These are phyloP conservation scores for Drosophila sordidula DNA, from an alignment of 2,888 invertebrate genomes.

Conservation along the genomic window DNA sequence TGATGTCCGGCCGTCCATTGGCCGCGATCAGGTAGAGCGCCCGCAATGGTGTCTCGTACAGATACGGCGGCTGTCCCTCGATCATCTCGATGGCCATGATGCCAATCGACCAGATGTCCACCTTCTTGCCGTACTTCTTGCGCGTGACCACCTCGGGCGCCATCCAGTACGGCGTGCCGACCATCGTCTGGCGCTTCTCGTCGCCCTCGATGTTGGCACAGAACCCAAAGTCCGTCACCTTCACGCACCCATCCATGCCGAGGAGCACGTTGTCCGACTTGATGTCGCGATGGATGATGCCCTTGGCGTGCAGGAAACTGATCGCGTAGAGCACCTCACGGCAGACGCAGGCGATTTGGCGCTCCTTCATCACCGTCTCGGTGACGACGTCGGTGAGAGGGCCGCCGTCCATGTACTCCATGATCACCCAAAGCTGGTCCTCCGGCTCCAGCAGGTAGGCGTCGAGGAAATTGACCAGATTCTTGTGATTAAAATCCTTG, in stretches of 20 bases:
- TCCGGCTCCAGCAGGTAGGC: slow-evolving; percentile 95
- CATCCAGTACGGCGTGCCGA: slow-evolving; percentile 99
- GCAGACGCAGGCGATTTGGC: slow-evolving; percentile 98
- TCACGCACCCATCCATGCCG: slow-evolving; percentile 96
- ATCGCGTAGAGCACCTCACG: slow-evolving; percentile 95
- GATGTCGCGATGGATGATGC: slow-evolving; percentile 97
- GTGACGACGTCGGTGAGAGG: slow-evolving; percentile 98
- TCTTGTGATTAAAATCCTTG: slow-evolving; percentile 96
- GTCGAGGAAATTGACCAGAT: slow-evolving; percentile 97
- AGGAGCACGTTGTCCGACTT: slow-evolving; percentile 98
- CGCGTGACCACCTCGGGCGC: slow-evolving; percentile 97
- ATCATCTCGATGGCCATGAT: slow-evolving; percentile 98
- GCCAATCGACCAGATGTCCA: slow-evolving; percentile 98
- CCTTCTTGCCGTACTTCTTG: slow-evolving; percentile 96
- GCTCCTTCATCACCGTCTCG: slow-evolving; percentile 98
- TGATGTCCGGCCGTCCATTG: slow-evolving; percentile 96
- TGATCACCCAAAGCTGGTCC: slow-evolving; percentile 97
- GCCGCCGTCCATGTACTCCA: slow-evolving; percentile 98
- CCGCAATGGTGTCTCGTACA: slow-evolving; percentile 96
- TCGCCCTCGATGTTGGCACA: slow-evolving; percentile 98
- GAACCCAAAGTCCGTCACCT: slow-evolving; percentile 98
- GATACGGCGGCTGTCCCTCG: slow-evolving; percentile 98
- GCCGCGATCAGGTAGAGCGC: slow-evolving; percentile 98
- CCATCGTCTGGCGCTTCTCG: slow-evolving; percentile 98
- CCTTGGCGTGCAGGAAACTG: slow-evolving; percentile 94